Conservation (phyloP, 2,888 invertebrate species). For the Xanthostigma xanthostigma region DNA sequence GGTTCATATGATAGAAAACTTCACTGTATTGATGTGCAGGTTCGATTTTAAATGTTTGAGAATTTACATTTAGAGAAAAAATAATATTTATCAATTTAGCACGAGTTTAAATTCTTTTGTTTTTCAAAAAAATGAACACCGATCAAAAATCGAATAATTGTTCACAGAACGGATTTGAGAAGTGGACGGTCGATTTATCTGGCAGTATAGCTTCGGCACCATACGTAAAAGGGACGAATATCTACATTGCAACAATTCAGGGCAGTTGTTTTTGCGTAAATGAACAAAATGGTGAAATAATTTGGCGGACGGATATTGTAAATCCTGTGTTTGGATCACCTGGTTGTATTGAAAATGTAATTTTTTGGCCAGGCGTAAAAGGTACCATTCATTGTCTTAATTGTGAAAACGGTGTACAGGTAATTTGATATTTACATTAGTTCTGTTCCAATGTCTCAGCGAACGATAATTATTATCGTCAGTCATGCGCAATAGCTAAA, state of each 20-base stretch:
- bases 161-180: constrained; percentile 34
- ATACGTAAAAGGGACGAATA: constrained; percentile 24
- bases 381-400: constrained; percentile 40
- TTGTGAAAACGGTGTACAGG: constrained; percentile 34
- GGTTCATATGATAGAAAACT: constrained; percentile 58
- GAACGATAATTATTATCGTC: no score
- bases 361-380: constrained; percentile 38
- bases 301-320: constrained; percentile 41
- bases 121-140: no score
- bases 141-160: constrained; percentile 3
- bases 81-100: not conserved
- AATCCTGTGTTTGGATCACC: constrained; percentile 54
- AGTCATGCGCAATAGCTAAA: no score
- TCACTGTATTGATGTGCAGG: constrained; percentile 40
- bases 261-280: constrained; percentile 40
- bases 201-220: constrained; percentile 35
- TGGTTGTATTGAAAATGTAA: constrained; percentile 34
- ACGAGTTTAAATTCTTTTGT: no score
- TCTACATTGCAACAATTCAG: constrained; percentile 39
- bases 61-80: not conserved
- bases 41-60: constrained; percentile 20
- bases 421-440: constrained; percentile 16
- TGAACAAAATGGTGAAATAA: constrained; percentile 31
- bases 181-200: constrained; percentile 25
- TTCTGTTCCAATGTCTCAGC: no score